Evolutionary conservation across 1,140 invertebrate species (phyloP).

Genomic region (Drosophila littoralis): DNA sequence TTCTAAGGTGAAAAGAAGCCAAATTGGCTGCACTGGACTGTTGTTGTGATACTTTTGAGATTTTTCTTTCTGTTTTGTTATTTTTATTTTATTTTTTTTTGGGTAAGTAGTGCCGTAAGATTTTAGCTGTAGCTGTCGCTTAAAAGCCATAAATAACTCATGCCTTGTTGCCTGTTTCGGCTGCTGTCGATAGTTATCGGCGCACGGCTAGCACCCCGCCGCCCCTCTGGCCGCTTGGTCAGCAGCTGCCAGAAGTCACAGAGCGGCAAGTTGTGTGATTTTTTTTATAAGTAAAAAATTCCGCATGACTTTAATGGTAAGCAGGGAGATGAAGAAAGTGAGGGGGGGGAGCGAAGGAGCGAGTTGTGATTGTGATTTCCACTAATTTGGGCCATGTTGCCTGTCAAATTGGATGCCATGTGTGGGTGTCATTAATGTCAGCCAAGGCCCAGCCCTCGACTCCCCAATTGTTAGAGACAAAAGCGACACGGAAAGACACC

Average conservation of each 20-base stretch:
- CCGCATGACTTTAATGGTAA: constrained; percentile 25
- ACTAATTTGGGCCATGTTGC: constrained; percentile 78
- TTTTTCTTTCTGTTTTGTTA: constrained; percentile 6
- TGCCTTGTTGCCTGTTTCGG: constrained; percentile 65
- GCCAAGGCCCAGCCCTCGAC: constrained; percentile 13
- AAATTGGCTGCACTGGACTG: background rate
- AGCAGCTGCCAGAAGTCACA: constrained; percentile 70
- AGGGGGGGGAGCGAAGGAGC: background rate
- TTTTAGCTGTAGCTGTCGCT: constrained; percentile 65
- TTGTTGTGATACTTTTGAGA: background rate
- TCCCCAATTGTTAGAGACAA: constrained; percentile 25
- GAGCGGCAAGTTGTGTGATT: constrained; percentile 4
- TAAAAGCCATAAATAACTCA: constrained; percentile 81
- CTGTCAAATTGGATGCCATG: constrained; percentile 80
- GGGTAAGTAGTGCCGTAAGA: constrained; percentile 11
- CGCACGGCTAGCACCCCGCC: constrained; percentile 1
- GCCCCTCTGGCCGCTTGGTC: constrained; percentile 32
- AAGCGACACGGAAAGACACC: constrained; percentile 46
- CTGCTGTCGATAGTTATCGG: constrained; percentile 76
- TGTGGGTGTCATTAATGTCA: constrained; percentile 81
- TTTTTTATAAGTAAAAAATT: constrained; percentile 12
- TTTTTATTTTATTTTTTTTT: constrained; percentile 10
- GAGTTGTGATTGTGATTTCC: constrained; percentile 65
- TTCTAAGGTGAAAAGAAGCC: background rate
- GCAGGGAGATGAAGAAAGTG: background rate